Evolutionary conservation across 2,888 invertebrate genomes (phyloP), one percentile per base, ranked within the genome.

Genomic region (Eupithecia exiguata): DNA sequence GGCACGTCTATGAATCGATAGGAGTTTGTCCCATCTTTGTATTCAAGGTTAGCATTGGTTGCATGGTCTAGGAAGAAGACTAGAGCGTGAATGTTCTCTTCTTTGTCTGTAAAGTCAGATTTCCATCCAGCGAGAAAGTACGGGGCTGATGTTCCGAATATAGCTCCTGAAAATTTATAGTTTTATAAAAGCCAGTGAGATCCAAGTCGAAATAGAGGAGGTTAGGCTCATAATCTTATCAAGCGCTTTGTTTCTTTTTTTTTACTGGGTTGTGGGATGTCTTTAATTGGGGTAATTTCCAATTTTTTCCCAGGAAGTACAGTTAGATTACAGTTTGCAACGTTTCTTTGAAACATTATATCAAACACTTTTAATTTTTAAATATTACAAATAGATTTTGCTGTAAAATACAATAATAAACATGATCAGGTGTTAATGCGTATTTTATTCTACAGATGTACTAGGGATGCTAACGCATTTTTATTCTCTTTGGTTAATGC

Each of bases 41-140:
- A 96, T 86, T 96, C 95, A 67, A 97, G 91, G 78, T 93, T 95
- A 0, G 96, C 96, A 72, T 95, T 95, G 3, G 96, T 96, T 1
- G 98, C 97, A 85, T 97, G 97, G 83, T 97, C 96, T 80, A 97
- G 85, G 87, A 97, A 98, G 87, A 96, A 98, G 0, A 97, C 96
- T 81, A 97, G 88, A 0, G 97, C 98, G 75, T 96, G 95, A 0
- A 97, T 91, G 82, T 97, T 97, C 84, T 98, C 98, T 84, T 97
- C 97, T 87, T 96, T 95, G 84, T 96, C 96, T 79, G 95, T 95
- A 84, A 97, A 98, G 88, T 98, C 98, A 79, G 98, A 97, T 84
- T 97, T 97, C 98, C 98, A 98, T 6, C 98, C 98, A 0, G 97
- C 97, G 78, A 98, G 93, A 80, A 97, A 97, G 84, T 97, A 97